These are phyloP conservation scores for Patella ulyssiponensis DNA, from an alignment of 2,888 invertebrate genomes.

Conservation along the genomic window DNA sequence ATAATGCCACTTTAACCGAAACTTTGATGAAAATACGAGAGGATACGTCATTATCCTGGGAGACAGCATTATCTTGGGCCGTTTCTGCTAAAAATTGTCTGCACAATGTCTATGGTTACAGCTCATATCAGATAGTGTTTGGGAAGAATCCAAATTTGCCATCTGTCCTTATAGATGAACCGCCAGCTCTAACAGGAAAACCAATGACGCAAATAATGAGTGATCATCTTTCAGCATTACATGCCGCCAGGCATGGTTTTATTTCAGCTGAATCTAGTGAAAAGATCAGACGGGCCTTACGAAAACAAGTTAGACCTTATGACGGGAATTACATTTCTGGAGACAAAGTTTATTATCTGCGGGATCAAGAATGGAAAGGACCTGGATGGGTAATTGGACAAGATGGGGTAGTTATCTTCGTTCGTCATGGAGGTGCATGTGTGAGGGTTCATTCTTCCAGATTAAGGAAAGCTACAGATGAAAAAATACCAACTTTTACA, in stretches of 20 bases:
- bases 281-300: constrained; percentile 33
- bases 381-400: constrained; percentile 41
- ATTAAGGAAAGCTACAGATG: constrained; percentile 20
- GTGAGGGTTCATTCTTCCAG: constrained; percentile 38
- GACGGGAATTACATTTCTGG: not conserved
- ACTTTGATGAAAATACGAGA: constrained; percentile 25
- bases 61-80: constrained; percentile 19
- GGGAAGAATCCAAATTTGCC: constrained; percentile 25
- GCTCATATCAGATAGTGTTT: constrained; percentile 28
- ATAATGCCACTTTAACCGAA: constrained; percentile 27
- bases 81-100: constrained; percentile 19
- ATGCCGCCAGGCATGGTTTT: not conserved
- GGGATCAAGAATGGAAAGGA: constrained; percentile 40
- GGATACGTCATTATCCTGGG: constrained; percentile 24
- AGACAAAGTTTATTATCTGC: constrained; percentile 41
- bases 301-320: constrained; percentile 31
- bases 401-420: constrained; percentile 43
- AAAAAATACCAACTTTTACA: not conserved
- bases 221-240: constrained; percentile 13
- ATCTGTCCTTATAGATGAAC: constrained; percentile 23
- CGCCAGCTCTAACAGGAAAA: constrained; percentile 24
- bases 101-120: constrained; percentile 17
- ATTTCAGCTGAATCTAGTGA: constrained; percentile 20
- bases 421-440: constrained; percentile 38
- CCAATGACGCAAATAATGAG: constrained; percentile 10